phyloP scores from a whole-genome alignment of 2,113 vertebrate genomes.

The Seriola dumerili region DNA sequence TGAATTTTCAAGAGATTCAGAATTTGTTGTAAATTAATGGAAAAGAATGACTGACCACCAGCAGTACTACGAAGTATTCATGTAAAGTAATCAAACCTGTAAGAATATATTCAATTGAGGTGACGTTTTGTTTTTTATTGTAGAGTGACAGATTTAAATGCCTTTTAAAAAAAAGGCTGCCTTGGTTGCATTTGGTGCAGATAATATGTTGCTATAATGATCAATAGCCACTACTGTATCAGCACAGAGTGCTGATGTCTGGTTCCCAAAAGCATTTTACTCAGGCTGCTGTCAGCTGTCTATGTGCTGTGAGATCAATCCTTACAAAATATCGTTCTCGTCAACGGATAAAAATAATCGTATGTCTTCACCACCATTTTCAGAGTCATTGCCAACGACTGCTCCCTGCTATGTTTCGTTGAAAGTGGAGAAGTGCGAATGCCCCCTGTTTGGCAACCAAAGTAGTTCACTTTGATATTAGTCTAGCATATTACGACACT shows the following conservation, averaged over 20 bases:
- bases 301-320: background rate
- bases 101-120: no score
- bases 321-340: background rate
- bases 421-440: background rate
- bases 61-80: no score
- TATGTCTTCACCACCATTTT: background rate
- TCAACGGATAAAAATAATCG: background rate
- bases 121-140: no score
- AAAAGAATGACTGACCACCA: no score
- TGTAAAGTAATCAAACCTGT: no score
- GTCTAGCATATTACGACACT: background rate
- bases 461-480: conserved; percentile 13
- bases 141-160: no score
- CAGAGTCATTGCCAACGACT: background rate
- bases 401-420: background rate
- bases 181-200: background rate
- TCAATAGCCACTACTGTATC: background rate
- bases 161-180: background rate
- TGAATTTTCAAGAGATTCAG: no score
- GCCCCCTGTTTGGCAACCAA: background rate
- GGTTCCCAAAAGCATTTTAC: background rate
- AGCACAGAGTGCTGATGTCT: background rate
- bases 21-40: background rate
- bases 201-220: background rate
- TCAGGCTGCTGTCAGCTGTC: conserved; percentile 6